Conservation (phyloP, 2,113 vertebrate species). For the Morone saxatilis region DNA sequence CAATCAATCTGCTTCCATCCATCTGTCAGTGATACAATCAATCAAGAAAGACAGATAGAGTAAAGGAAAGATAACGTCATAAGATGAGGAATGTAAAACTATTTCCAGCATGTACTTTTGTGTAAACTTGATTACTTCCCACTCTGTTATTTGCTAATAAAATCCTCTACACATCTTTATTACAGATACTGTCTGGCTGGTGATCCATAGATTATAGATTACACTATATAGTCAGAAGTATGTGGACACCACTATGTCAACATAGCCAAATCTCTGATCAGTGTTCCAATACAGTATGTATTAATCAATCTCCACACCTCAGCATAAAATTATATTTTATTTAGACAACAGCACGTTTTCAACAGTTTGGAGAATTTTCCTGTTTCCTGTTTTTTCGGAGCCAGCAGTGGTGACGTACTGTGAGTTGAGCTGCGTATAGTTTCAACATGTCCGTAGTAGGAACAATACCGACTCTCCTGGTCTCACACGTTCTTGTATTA, state of each 20-base stretch:
- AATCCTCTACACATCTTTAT: not conserved
- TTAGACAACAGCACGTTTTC: not conserved
- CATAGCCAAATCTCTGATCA: not conserved
- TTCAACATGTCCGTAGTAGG: not conserved
- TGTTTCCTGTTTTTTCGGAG: not conserved
- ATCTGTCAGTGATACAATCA: constrained; percentile 33
- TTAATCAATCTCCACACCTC: too few species aligned
- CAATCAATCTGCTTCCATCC: constrained; percentile 39
- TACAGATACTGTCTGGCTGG: not conserved
- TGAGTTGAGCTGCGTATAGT: too few species aligned
- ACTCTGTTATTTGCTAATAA: not conserved
- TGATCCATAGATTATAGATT: not conserved
- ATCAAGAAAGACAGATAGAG: not conserved
- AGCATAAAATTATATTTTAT: too few species aligned
- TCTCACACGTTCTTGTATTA: too few species aligned
- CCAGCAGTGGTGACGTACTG: too few species aligned
- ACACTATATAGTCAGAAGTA: not conserved
- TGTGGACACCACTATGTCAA: not conserved
- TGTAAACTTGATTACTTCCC: not conserved
- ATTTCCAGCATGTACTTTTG: not conserved
- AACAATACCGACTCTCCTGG: too few species aligned
- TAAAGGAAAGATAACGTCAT: not conserved
- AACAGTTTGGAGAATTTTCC: not conserved
- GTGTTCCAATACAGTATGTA: not conserved
- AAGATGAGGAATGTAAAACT: not conserved